Percentiles rank a stretch among this genome's conserved stretches.
phyloP scores from a whole-genome alignment of 2,113 vertebrate genomes.

The Dasyurus viverrinus region DNA sequence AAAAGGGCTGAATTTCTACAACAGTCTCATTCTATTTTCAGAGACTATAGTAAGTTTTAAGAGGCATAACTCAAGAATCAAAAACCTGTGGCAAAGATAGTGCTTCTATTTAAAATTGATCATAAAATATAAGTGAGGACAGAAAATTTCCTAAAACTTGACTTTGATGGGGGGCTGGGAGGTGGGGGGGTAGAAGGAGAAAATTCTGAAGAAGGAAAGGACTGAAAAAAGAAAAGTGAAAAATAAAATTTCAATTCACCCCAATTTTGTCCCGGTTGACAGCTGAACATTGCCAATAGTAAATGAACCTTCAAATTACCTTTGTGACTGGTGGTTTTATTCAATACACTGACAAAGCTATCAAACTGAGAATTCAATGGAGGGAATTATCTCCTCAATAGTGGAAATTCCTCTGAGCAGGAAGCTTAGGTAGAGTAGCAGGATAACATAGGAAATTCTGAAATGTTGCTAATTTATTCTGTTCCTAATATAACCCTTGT shows the following conservation, averaged over 20 bases:
- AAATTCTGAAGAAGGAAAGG: neutral
- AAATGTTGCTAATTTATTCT: neutral
- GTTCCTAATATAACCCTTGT: neutral
- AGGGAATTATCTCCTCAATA: neutral
- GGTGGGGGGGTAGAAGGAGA: no score
- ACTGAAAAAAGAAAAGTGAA: neutral
- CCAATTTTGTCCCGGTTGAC: neutral
- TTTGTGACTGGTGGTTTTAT: neutral
- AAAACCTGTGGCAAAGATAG: neutral
- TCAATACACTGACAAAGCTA: neutral
- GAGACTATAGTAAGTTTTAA: neutral
- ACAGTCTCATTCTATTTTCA: neutral
- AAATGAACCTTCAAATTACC: neutral
- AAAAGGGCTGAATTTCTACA: neutral
- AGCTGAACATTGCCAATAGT: neutral
- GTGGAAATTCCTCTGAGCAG: neutral
- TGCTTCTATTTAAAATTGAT: slow-evolving; percentile 33
- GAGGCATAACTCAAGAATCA: neutral
- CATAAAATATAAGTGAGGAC: neutral
- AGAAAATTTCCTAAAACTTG: neutral
- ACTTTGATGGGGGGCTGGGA: neutral
- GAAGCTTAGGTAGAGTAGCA: neutral
- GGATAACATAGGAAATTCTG: neutral
- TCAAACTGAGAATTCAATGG: neutral
- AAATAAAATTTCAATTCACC: neutral